Conservation (phyloP, 2,888 invertebrate species). For the Ochropacha duplaris region DNA sequence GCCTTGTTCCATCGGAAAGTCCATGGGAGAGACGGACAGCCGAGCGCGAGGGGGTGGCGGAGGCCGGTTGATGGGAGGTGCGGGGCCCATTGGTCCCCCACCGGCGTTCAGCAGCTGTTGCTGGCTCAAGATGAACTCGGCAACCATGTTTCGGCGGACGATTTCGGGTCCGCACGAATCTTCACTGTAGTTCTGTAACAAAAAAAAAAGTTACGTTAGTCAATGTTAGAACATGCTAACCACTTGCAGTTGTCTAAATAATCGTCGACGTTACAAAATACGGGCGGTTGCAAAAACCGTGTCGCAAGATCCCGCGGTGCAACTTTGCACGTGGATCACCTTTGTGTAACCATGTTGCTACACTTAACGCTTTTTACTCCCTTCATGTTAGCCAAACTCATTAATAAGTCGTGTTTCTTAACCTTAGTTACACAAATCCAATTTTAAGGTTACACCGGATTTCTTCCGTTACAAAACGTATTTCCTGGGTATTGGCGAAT, state of each 20-base stretch:
- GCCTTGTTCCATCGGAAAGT: constrained; percentile 77
- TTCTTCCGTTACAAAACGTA: constrained; percentile 58
- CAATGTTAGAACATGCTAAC: constrained; percentile 44
- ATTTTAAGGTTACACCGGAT: constrained; percentile 61
- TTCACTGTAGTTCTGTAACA: constrained; percentile 77
- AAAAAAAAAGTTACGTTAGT: constrained; percentile 61
- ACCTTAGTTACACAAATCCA: constrained; percentile 56
- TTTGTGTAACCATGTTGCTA: constrained; percentile 70
- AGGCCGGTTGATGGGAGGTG: constrained; percentile 16
- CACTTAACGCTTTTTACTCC: constrained; percentile 66
- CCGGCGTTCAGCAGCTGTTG: constrained; percentile 76
- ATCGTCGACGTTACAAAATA: constrained; percentile 59
- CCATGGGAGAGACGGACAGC: constrained; percentile 66
- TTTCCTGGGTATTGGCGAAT: constrained; percentile 46
- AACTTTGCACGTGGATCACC: constrained; percentile 66
- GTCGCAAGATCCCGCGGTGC: constrained; percentile 68
- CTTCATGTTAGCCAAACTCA: constrained; percentile 65
- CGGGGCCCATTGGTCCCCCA: constrained; percentile 64
- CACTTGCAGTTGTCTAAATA: constrained; percentile 52
- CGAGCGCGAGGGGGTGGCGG: constrained; percentile 57
- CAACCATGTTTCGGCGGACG: constrained; percentile 92
- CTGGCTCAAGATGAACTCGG: constrained; percentile 91
- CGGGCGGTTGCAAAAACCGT: constrained; percentile 62
- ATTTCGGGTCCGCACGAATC: constrained; percentile 75
- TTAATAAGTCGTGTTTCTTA: constrained; percentile 67